Evolutionary conservation across 2,888 invertebrate genomes (phyloP).

Genomic region (Cyclophora punctaria): DNA sequence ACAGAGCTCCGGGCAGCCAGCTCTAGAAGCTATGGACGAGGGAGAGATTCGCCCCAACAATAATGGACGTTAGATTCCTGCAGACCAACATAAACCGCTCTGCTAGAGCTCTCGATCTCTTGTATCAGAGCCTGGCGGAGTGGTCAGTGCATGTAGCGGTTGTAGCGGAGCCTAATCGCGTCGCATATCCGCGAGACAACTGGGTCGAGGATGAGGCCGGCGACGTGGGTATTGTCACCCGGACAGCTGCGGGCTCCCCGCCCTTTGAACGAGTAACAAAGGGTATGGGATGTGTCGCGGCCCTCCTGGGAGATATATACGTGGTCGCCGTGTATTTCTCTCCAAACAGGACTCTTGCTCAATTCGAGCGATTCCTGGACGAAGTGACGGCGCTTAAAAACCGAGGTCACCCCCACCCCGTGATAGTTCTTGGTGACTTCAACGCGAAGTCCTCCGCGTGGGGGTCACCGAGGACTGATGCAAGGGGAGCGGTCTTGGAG

Average conservation of each 20-base stretch:
- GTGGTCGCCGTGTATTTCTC: neutral
- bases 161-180: neutral
- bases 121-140: constrained; percentile 6
- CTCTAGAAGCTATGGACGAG: too few species aligned
- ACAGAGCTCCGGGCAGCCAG: too few species aligned
- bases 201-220: neutral
- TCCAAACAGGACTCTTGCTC: neutral
- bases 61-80: neutral
- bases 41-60: neutral
- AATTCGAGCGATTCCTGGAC: neutral
- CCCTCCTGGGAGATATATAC: neutral
- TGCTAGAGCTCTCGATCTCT: constrained; percentile 3
- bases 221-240: neutral
- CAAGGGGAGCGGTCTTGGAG: neutral
- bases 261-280: neutral
- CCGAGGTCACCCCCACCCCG: constrained; percentile 1
- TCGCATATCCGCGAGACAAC: neutral
- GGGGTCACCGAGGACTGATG: constrained; percentile 5
- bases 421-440: constrained; percentile 3
- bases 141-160: constrained; percentile 5
- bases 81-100: neutral
- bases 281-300: constrained; percentile 11
- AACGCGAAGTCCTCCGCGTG: constrained; percentile 17
- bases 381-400: neutral
- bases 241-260: constrained; percentile 1